phyloP scores from a whole-genome alignment of 2,113 vertebrate species.

The Catharus minimus region DNA sequence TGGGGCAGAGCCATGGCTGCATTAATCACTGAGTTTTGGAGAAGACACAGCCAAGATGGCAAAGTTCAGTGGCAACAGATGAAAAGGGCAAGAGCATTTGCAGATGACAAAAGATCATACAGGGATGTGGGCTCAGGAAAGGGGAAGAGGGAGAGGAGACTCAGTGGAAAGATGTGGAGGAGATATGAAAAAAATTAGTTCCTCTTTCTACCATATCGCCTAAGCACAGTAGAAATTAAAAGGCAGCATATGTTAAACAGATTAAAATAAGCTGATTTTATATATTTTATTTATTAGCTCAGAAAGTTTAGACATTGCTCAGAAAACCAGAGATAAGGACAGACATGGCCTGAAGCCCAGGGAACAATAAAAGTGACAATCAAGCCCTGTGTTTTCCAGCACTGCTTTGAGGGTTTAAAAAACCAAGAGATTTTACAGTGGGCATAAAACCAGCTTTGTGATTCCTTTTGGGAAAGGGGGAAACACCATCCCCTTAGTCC shows the following conservation, averaged over 20 bases:
- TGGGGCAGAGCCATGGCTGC: not conserved
- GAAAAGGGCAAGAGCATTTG: not conserved
- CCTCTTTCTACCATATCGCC: not conserved
- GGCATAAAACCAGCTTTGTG: not conserved
- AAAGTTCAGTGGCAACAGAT: not conserved
- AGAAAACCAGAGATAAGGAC: not conserved
- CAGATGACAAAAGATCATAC: constrained; percentile 35
- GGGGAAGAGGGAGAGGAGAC: constrained; percentile 5
- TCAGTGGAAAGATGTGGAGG: constrained; percentile 22
- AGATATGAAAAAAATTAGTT: not conserved
- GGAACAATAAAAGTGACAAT: not conserved
- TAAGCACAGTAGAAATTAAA: not conserved
- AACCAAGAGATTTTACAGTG: not conserved
- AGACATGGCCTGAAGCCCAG: rapidly evolving
- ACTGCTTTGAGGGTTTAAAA: not conserved
- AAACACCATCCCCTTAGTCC: not conserved
- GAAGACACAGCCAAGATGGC: not conserved
- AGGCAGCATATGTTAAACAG: not conserved
- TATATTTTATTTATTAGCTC: not conserved
- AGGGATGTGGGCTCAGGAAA: not conserved
- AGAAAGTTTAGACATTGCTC: not conserved
- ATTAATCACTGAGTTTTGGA: not conserved
- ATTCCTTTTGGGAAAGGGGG: not conserved
- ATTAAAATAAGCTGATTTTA: not conserved
- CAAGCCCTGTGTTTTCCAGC: not conserved